Conservation (phyloP, 2,888 invertebrate species). For the Ctena decussata region DNA sequence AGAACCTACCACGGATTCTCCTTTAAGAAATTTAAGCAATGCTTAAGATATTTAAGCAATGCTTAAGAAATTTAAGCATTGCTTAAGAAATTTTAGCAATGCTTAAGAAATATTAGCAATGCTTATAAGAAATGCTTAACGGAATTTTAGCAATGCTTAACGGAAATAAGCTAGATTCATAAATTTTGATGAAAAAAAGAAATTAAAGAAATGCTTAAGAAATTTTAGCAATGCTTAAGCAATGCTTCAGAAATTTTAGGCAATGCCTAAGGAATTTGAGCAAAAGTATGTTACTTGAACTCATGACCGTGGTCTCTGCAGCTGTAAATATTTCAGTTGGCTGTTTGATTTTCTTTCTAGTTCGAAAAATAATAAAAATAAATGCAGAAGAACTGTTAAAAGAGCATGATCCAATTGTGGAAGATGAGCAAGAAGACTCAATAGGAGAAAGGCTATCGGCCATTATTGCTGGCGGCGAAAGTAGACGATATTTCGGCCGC, state of each 20-base stretch:
- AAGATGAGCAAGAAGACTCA: constrained; percentile 14
- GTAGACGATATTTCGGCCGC: too few species aligned
- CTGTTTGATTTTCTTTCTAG: constrained; percentile 28
- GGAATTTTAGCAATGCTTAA: constrained; percentile 54
- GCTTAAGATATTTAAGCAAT: too few species aligned
- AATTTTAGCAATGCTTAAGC: constrained; percentile 36
- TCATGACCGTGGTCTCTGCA: constrained; percentile 23
- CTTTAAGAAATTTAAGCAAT: too few species aligned
- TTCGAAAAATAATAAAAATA: constrained; percentile 44
- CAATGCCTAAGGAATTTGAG: constrained; percentile 10
- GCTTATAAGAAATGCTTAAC: constrained; percentile 55
- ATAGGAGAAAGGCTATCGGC: constrained; percentile 46
- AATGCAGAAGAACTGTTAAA: constrained; percentile 36
- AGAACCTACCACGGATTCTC: too few species aligned
- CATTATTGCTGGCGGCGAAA: constrained; percentile 41
- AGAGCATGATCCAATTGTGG: not conserved
- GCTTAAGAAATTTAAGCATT: too few species aligned
- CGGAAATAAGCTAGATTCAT: constrained; percentile 29
- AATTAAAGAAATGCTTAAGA: not conserved
- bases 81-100: not conserved
- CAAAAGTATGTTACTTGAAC: constrained; percentile 33
- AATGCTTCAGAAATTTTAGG: too few species aligned
- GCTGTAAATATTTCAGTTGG: constrained; percentile 13
- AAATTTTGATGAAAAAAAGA: constrained; percentile 20
- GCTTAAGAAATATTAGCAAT: constrained; percentile 12